A percentile compares a stretch with the other conserved stretches of the same genome.
These are phyloP conservation scores for Conus ventricosus DNA, from an alignment of 1,140 invertebrate species.

Conservation along the genomic window DNA sequence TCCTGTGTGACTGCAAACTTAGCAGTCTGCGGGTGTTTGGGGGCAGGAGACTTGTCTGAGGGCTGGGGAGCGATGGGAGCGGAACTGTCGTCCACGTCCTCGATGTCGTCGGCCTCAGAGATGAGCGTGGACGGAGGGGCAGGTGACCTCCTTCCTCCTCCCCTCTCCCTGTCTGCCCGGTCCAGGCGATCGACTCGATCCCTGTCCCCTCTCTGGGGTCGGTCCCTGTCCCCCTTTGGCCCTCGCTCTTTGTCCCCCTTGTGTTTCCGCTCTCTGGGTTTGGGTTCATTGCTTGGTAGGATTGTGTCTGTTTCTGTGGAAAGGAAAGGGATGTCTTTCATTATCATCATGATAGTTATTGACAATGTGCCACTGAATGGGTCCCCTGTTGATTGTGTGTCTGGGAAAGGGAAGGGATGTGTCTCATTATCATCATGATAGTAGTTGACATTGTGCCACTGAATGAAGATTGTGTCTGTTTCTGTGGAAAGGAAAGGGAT, in stretches of 20 bases:
- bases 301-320: slow-evolving; percentile 32
- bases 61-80: slow-evolving; percentile 48
- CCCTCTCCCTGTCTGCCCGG: not conserved
- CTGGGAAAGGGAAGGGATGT: not conserved
- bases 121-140: slow-evolving; percentile 33
- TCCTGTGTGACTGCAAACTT: not conserved
- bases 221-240: not conserved
- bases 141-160: not conserved
- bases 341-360: not conserved
- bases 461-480: slow-evolving; percentile 34
- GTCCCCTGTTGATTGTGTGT: not conserved
- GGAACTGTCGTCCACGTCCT: slow-evolving; percentile 45
- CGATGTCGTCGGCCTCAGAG: slow-evolving; percentile 26
- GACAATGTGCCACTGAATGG: too few relatives aligned
- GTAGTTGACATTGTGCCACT: too few relatives aligned
- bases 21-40: slow-evolving; percentile 12
- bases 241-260: not conserved
- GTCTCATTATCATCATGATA: not conserved
- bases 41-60: slow-evolving; percentile 28
- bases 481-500: not conserved
- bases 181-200: not conserved
- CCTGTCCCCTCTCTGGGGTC: not conserved
- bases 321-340: not conserved
- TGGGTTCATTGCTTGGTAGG: not conserved
- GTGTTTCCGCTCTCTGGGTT: not conserved